Evolutionary conservation across 64 coral and sea anemone species (phyloP).

Genomic region (Actinia tenebrosa): DNA sequence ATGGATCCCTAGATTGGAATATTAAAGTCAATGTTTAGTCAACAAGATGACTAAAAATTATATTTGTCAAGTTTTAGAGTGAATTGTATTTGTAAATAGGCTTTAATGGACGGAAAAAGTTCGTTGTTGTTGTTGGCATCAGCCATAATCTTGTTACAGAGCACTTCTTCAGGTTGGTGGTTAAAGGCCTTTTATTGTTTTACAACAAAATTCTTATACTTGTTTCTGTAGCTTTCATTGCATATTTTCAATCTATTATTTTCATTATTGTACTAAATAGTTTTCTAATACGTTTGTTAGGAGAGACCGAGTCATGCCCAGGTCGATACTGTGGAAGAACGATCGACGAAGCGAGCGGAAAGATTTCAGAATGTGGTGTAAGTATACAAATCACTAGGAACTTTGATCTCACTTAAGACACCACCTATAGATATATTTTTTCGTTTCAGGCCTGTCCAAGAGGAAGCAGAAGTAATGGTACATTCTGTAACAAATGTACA

Average conservation of each 20-base stretch:
- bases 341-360: not conserved
- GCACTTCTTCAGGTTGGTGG: not conserved
- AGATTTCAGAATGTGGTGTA: slow-evolving; percentile 57
- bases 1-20: not conserved
- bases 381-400: not conserved
- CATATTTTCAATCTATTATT: not conserved
- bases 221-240: not conserved
- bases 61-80: not conserved
- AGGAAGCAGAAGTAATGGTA: slow-evolving; percentile 63
- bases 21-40: not conserved
- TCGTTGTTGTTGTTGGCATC: not conserved
- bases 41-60: not conserved
- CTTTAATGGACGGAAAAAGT: not conserved
- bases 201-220: no score
- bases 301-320: slow-evolving; percentile 24
- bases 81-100: not conserved
- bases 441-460: slow-evolving; percentile 57
- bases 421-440: not conserved
- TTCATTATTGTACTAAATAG: not conserved
- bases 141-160: not conserved
- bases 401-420: no score
- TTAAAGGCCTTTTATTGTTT: no score
- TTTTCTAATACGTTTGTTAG: not conserved
- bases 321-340: slow-evolving; percentile 64
- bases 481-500: slow-evolving; percentile 40